Base-by-base conservation (phyloP, 2,113 vertebrate species). In the Laticauda laticaudata region DNA sequence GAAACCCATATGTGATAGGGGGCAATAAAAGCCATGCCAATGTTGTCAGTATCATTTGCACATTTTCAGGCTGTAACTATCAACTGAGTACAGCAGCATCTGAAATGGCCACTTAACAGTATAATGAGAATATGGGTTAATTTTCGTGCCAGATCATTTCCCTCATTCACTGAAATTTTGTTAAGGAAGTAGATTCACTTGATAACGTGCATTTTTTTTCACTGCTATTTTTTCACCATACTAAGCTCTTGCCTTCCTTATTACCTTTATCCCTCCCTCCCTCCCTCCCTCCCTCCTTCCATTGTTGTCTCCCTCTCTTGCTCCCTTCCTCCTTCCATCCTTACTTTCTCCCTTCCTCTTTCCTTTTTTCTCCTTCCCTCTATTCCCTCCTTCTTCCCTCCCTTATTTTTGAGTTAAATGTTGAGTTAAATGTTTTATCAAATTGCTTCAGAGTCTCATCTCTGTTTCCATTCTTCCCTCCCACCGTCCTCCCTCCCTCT, bases 161-260 rank as follows among this genome's bases (percentile, higher is more conserved):
- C n/a, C 24, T 93, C 91, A 11, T 91, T 96, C 94, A 26, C 94
- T 51, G 95, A 51, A 94, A 26, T 90, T 89, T 95, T 93, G 61
- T 91, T 86, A 59, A 34, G 86, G 55, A 64, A 93, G n/a, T 53
- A 91, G 48, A 69, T 96, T 95, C 91, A 93, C 89, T 54, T 90
- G 75, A 51, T 94, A 91, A 61, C 75, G 94, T 94, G 96, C 96
- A 87, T 48, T 92, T 95, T 94, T 81, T 43, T 94, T 56, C 89
- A 56, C 93, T 94, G 81, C 53, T 94, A 61, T 91, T 94, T 96
- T 95, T 94, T 95, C 89, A 94, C 20, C 53, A 93, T 90, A 90
- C 55, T 26, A 94, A 90, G 20, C 2, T 5, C 14, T 53, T 23
- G 0, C 26, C 24, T 92, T 48, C 54, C 8, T 51, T 51, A 51